Base-by-base conservation (phyloP, 2,888 invertebrate genomes). In the Xestia c-nigrum region DNA sequence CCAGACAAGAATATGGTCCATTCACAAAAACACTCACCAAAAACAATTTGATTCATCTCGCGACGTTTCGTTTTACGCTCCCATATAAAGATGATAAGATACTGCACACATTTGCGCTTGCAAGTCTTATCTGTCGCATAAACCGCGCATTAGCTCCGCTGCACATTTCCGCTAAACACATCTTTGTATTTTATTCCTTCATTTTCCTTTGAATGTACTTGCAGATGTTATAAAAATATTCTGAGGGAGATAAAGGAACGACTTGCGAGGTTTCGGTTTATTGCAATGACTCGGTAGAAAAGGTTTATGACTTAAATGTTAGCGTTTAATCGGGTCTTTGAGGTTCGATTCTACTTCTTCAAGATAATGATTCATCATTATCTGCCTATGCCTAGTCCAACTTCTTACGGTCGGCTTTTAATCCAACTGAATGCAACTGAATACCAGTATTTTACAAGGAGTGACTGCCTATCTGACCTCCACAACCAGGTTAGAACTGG, bases 121-220 rank as follows among this genome's bases (percentile, higher is more conserved):
- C 88, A 89, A 71, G 86, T 84, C 91, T 95, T 96, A 96, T 96
- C 95, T 94, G 79, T 66, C 86, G 92, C 93, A 92, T 96, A 95
- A 95, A 95, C 94, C 94, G 90, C 91, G 93, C 93, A 92, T 95
- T 95, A 95, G 95, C 93, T 88, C 89, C 92, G 89, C 86, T 93
- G 92, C 92, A 93, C 94, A 92, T 94, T 94, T 94, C 94, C 94
- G 89, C 88, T 88, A 89, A 91, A 90, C 90, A 89, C 90, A 89
- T 90, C 90, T 91, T 88, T 89, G 90, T 92, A 92, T 93, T 92
- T 92, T 92, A 94, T 93, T 91, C 89, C 88, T 90, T 90, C 89
- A 88, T 91, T 93, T 94, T 95, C 94, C 94, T 81, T 85, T 80
- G 91, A 76, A 87, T 80, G 86, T 89, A 82, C 86, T 90, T 89